phyloP scores from a whole-genome alignment of 2,797 vertebrate genomes.

The Esox masquinongy region DNA sequence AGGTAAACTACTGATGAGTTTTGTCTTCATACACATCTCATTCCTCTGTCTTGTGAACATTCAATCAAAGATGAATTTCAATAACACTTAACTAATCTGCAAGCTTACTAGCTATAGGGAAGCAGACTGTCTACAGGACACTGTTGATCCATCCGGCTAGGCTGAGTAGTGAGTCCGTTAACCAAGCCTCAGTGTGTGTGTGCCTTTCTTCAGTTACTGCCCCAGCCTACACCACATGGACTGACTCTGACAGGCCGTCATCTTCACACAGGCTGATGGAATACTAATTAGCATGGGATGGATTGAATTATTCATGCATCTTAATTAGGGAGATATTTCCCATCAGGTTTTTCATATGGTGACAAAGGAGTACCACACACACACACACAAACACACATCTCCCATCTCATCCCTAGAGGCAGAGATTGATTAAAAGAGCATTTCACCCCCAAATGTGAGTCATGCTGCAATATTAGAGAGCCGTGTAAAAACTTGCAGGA shows the following conservation, averaged over 20 bases:
- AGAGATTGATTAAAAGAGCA: neutral
- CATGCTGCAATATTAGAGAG: neutral
- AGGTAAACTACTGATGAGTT: neutral
- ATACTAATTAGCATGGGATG: constrained; percentile 73
- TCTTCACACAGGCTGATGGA: constrained; percentile 69
- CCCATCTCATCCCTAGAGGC: neutral
- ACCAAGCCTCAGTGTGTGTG: constrained; percentile 54
- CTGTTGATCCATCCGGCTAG: neutral
- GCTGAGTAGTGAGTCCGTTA: constrained; percentile 37
- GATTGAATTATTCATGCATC: constrained; percentile 82
- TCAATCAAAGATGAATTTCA: neutral
- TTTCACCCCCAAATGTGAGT: neutral
- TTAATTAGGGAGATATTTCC: constrained; percentile 79
- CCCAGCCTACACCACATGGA: constrained; percentile 43
- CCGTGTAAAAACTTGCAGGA: neutral
- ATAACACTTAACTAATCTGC: neutral
- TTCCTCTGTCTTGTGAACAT: neutral
- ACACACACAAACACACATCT: neutral
- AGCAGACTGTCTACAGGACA: neutral
- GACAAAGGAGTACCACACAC: constrained; percentile 53
- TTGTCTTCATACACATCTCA: neutral
- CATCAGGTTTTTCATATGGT: constrained; percentile 67
- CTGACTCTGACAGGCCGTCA: constrained; percentile 63
- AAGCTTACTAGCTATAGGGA: neutral
- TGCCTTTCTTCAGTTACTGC: constrained; percentile 50